A percentile compares a stretch with the other conserved stretches of the same genome.
These are phyloP conservation scores for Dicycla oo DNA, from an alignment of 2,888 invertebrate genomes.

Conservation along the genomic window DNA sequence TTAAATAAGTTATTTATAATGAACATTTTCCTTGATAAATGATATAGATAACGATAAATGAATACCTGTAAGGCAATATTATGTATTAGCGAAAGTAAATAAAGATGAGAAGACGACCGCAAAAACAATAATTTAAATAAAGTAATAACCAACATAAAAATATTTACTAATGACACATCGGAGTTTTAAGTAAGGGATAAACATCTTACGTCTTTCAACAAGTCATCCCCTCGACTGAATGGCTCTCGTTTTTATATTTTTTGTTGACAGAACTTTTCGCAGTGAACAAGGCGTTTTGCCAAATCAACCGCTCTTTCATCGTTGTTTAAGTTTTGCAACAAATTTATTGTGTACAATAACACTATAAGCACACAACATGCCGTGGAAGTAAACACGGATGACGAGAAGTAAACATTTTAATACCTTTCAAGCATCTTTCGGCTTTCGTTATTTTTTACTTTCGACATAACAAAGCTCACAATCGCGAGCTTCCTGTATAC, in stretches of 20 bases:
- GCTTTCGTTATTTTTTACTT: constrained; percentile 52
- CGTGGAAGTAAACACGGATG: constrained; percentile 50
- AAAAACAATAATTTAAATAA: constrained; percentile 36
- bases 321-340: constrained; percentile 60
- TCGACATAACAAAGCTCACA: constrained; percentile 57
- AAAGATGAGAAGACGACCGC: constrained; percentile 10
- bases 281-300: constrained; percentile 45
- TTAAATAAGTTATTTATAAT: constrained; percentile 30
- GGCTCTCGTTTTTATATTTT: constrained; percentile 29
- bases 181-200: constrained; percentile 39
- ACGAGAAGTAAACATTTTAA: constrained; percentile 57
- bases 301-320: constrained; percentile 56
- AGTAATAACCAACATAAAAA: constrained; percentile 49
- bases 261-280: constrained; percentile 42
- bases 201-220: constrained; percentile 49
- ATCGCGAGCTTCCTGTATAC: constrained; percentile 38
- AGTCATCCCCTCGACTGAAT: constrained; percentile 41
- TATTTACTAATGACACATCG: constrained; percentile 45
- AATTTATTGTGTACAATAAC: constrained; percentile 54
- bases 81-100: constrained; percentile 24
- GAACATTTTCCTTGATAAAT: constrained; percentile 33
- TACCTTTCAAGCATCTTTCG: constrained; percentile 42
- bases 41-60: constrained; percentile 40
- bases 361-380: constrained; percentile 43
- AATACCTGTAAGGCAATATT: constrained; percentile 25